A percentile compares a stretch with the other conserved stretches of the same genome.
Evolutionary conservation across 1,140 invertebrate species (phyloP).

Genomic region (Myzus persicae): DNA sequence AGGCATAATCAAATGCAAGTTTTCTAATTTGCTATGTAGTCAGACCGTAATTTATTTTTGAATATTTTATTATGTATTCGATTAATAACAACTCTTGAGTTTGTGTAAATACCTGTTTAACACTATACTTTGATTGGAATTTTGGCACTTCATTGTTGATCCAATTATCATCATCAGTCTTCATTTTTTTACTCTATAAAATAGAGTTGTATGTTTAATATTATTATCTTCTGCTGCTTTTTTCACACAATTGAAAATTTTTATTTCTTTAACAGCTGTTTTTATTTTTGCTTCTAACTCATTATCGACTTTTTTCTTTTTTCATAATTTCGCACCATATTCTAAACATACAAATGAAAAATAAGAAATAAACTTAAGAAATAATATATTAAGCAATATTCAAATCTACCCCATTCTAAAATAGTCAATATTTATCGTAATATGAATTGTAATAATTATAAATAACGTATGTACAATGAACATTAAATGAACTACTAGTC

Average conservation of each 20-base stretch:
- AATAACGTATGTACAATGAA: background rate
- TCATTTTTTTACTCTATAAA: background rate
- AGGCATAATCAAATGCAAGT: background rate
- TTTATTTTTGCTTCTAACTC: background rate
- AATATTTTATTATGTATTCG: background rate
- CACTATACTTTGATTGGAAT: slow-evolving; percentile 9
- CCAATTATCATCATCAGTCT: background rate
- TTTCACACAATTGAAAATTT: background rate
- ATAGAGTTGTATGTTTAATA: background rate
- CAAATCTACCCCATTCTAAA: background rate
- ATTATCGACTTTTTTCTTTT: background rate
- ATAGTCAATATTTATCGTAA: background rate
- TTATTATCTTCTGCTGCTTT: background rate
- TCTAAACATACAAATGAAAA: too few relatives aligned
- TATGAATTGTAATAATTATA: background rate
- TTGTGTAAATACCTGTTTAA: background rate
- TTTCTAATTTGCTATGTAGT: background rate
- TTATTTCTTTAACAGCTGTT: background rate
- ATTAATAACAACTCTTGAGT: background rate
- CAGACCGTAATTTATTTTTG: slow-evolving; percentile 1
- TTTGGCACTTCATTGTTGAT: background rate
- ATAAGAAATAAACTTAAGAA: too few relatives aligned
- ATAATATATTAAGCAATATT: background rate
- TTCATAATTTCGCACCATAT: too few relatives aligned
- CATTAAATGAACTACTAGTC: background rate